Evolutionary conservation across 2,113 vertebrate genomes (phyloP).

Genomic region (Crotophaga sulcirostris): DNA sequence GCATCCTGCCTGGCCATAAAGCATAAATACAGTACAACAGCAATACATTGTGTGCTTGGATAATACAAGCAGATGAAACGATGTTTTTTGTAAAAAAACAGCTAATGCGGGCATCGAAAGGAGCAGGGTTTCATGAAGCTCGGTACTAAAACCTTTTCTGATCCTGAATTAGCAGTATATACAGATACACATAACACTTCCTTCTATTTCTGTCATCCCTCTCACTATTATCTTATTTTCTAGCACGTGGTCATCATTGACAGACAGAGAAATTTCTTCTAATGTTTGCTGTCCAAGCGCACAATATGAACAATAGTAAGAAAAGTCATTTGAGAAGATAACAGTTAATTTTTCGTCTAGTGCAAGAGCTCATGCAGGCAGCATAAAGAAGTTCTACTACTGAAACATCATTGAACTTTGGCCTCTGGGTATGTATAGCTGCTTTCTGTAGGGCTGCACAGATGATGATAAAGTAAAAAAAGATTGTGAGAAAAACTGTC

Average conservation of each 20-base stretch:
- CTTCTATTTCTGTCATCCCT: neutral
- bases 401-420: neutral
- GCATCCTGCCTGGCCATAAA: neutral
- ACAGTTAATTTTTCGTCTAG: neutral
- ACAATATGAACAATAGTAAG: neutral
- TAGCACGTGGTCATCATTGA: neutral
- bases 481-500: neutral
- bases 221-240: neutral
- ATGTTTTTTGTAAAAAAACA: neutral
- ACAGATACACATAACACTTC: neutral
- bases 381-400: neutral
- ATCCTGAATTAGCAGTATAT: neutral
- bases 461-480: neutral
- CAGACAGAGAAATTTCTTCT: neutral
- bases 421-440: neutral
- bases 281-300: neutral
- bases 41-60: neutral
- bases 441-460: neutral
- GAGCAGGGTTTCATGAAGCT: neutral
- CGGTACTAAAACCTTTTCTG: neutral
- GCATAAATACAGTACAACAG: neutral
- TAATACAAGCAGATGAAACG: neutral
- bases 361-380: neutral
- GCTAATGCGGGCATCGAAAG: neutral
- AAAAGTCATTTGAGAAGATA: neutral